A percentile compares a stretch with the other conserved stretches of the same genome.
phyloP scores from a whole-genome alignment of 2,113 vertebrate species.

The Thamnaconus septentrionalis region DNA sequence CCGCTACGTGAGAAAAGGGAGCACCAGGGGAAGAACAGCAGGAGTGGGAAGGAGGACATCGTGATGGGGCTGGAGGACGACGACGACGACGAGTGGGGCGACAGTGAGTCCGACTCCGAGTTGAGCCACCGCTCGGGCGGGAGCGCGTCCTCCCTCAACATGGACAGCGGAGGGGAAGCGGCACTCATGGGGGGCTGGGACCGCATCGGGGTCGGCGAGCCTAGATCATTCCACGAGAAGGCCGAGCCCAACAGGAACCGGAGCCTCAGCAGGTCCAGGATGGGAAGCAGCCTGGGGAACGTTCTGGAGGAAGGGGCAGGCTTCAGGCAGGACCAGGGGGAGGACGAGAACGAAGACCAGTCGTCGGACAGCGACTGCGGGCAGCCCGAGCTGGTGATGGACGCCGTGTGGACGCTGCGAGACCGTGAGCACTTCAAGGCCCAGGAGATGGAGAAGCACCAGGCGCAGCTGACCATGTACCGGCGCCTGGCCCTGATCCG shows the following conservation, averaged over 20 bases:
- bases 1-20: constrained; percentile 21
- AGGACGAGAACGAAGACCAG: constrained; percentile 10
- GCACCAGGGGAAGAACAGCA: constrained; percentile 45
- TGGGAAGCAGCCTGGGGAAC: constrained; percentile 17
- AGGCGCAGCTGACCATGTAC: constrained; percentile 94
- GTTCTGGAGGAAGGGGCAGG: background rate
- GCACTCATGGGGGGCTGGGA: constrained; percentile 56
- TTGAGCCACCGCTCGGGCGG: constrained; percentile 84
- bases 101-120: constrained; percentile 86
- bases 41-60: constrained; percentile 52
- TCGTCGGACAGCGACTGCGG: constrained; percentile 73
- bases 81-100: constrained; percentile 63
- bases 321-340: background rate
- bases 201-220: constrained; percentile 62
- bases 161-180: constrained; percentile 64
- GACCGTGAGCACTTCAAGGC: constrained; percentile 93
- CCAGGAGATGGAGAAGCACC: constrained; percentile 94
- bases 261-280: background rate
- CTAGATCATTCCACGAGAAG: constrained; percentile 21
- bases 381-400: constrained; percentile 75
- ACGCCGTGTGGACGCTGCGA: constrained; percentile 86
- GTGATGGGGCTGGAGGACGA: constrained; percentile 48
- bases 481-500: constrained; percentile 91
- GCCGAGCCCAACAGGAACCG: background rate
- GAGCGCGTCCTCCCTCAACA: constrained; percentile 78